phyloP scores from a whole-genome alignment of 2,113 vertebrate genomes.

The Poicephalus gulielmi region DNA sequence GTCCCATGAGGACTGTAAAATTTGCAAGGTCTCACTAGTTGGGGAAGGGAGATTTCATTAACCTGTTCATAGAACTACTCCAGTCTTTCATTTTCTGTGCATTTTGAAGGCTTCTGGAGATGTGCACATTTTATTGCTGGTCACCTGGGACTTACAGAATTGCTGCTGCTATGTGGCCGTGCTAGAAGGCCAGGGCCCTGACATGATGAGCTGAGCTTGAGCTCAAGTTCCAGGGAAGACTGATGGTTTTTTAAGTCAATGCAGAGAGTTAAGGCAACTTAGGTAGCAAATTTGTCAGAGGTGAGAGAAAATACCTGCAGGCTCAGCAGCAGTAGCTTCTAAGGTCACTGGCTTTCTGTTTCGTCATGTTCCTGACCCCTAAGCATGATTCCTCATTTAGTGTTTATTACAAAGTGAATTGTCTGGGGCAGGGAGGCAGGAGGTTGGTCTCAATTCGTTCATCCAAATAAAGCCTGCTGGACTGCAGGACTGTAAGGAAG shows the following conservation, averaged over 20 bases:
- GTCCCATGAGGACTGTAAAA: not conserved
- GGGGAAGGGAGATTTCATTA: not conserved
- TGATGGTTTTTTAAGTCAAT: constrained; percentile 40
- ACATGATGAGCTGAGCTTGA: constrained; percentile 75
- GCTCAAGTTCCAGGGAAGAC: constrained; percentile 69
- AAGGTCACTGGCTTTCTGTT: not conserved
- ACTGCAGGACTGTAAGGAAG: not conserved
- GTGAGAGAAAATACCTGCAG: not conserved
- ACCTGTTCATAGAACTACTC: not conserved
- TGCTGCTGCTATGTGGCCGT: constrained; percentile 70
- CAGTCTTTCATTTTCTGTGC: not conserved
- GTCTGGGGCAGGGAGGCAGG: not conserved
- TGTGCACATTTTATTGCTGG: rapidly evolving
- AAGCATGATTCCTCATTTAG: not conserved
- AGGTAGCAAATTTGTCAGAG: not conserved
- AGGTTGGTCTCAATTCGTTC: not conserved
- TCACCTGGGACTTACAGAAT: not conserved
- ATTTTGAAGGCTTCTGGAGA: not conserved
- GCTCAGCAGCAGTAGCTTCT: rapidly evolving
- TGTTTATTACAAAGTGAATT: not conserved
- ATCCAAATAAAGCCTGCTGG: not conserved
- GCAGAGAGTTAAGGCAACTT: not conserved
- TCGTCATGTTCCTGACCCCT: not conserved
- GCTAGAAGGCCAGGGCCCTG: constrained; percentile 80
- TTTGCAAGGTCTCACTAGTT: not conserved